Evolutionary conservation across 1,140 invertebrate species (phyloP), one percentile per base, ranked within the genome.

Genomic region (Nephotettix cincticeps): DNA sequence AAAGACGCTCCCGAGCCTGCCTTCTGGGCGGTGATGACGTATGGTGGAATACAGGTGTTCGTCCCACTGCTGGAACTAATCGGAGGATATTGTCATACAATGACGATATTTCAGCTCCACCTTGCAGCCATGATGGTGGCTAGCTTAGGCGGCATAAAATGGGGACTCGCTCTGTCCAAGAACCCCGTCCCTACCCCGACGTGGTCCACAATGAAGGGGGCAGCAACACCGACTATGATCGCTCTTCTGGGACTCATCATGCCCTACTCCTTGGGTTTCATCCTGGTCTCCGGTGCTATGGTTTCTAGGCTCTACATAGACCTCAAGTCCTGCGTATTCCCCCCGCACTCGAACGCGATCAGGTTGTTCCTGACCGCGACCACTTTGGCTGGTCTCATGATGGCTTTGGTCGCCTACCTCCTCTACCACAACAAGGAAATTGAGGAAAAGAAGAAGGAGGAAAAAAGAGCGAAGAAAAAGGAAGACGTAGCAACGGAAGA

Each of bases 351-450:
- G 17, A 25, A 29, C 21, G 64, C 64, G n/a, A 14, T 27, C n/a
- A 28, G 25, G 64, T 45, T 45, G 36, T 67, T 27, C 56, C 6
- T 61, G 56, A 27, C 56, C 23, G 13, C 28, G 56, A 4, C 56
- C 13, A 27, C 56, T 9, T 4, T 61, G 1, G n/a, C 4, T 14
- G 56, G 56, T 6, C 56, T 61, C 1, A 9, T 27, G 1, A 14
- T 61, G 56, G 56, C 56, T 27, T 28, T 25, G 56, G 4, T 61
- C 9, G 56, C 56, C 2, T 61, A 61, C 25, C 9, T 29, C 21
- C 56, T 61, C 21, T 61, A 27, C 25, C 56, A 61, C 25, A 54
- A 54, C 47, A 54, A 54, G 21, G 47, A 54, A 21, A 54, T n/a
- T 4, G 21, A 54, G 11, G 23, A 61, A 28, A 27, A 27, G 56